Percentiles rank a stretch among this genome's conserved stretches.
Conservation (phyloP, 2,888 invertebrate species). For the Acrobasis repandana region DNA sequence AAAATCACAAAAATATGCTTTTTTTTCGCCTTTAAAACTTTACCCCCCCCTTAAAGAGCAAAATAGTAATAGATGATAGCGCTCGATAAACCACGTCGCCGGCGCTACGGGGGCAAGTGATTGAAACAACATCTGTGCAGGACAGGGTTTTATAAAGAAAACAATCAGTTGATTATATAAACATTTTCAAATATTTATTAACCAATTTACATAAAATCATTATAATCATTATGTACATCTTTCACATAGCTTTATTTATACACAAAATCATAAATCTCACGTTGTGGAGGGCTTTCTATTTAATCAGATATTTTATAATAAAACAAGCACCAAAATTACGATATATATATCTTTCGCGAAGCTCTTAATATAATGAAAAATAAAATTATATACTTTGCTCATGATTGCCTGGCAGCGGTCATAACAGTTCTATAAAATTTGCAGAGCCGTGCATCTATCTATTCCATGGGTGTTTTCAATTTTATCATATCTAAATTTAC, state of each 20-base stretch:
- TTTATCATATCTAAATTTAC: conserved; percentile 43
- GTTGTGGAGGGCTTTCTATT: conserved; percentile 80
- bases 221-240: conserved; percentile 79
- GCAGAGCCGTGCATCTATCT: conserved; percentile 39
- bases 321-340: conserved; percentile 79
- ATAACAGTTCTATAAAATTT: conserved; percentile 38
- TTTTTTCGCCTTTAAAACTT: no score
- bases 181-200: conserved; percentile 83
- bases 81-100: no score
- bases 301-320: conserved; percentile 63
- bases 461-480: conserved; percentile 37
- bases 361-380: conserved; percentile 66
- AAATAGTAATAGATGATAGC: no score
- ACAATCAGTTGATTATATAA: conserved; percentile 74
- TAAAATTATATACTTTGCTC: conserved; percentile 45
- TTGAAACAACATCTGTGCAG: conserved; percentile 26
- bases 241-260: conserved; percentile 78
- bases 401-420: conserved; percentile 39
- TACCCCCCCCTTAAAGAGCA: no score
- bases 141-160: conserved; percentile 37
- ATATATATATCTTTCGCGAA: conserved; percentile 70
- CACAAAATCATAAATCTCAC: conserved; percentile 77
- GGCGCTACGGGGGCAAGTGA: no score
- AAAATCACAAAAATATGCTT: no score
- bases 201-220: conserved; percentile 83